Base-by-base conservation (phyloP, 2,797 vertebrate species). In the Sebastiscus albofasciatus region DNA sequence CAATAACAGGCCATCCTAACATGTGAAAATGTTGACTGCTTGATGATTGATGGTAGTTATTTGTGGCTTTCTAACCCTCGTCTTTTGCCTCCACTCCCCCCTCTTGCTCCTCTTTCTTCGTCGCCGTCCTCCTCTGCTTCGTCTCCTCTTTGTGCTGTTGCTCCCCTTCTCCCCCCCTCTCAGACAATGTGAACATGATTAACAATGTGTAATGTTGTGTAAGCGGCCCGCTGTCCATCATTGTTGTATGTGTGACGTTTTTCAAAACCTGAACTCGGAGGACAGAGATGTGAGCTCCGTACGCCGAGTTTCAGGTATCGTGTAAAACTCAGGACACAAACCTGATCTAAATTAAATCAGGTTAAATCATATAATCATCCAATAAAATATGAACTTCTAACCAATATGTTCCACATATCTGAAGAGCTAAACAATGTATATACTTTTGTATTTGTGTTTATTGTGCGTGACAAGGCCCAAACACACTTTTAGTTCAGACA, bases 21-120 rank as follows among this genome's bases (percentile, higher is more conserved):
- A 96, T 94, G 92, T 96, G 97, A 96, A 97, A 95, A 93, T 91
- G 94, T 96, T 96, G 96, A 96, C 94, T 96, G 93, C 93, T 77
- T 82, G 85, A 92, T 97, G 97, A 97, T 96, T 95, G 95, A 97
- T 96, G 97, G 96, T 91, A 92, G 95, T 96, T 97, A 96, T 96
- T 94, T 97, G 96, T 96, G 95, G 95, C 94, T 95, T 95, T 92
- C 90, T 80, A 94, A 93, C 91, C 90, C 93, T 94, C 94, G 93
- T 91, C 79, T 88, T 89, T 90, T 91, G 90, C 91, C 84, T 81
- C 79, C 72, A 79, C 77, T 74, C 71, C 55, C 22, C 58, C 66
- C 69, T 34, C 55, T 75, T 77, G 62, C 71, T 71, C 65, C 81
- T 75, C 73, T 86, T 88, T 82, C 75, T 87, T 81, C 75, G 1